Conservation (phyloP, 2,113 vertebrate genomes). For the Sinocyclocheilus anshuiensis region DNA sequence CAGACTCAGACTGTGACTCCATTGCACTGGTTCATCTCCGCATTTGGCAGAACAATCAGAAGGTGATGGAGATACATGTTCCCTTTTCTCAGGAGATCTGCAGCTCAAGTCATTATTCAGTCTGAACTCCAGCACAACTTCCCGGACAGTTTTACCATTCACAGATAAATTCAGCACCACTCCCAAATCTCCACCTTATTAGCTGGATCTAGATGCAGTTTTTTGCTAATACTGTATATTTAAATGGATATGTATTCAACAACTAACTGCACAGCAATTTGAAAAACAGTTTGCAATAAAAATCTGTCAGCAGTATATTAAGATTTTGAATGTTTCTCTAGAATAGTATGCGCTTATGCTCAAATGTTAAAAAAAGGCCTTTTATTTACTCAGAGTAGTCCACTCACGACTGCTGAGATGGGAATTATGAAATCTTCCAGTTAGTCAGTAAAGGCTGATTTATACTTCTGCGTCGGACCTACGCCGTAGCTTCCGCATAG, state of each 20-base stretch:
- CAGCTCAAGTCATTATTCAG: constrained; percentile 29
- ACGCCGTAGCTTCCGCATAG: too few species aligned
- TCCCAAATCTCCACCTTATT: constrained; percentile 1
- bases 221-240: not conserved
- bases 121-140: constrained; percentile 27
- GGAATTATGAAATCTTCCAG: not conserved
- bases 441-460: not conserved
- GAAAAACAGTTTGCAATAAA: not conserved
- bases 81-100: not conserved
- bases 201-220: not conserved
- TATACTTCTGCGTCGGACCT: too few species aligned
- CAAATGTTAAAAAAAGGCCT: not conserved
- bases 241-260: not conserved
- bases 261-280: not conserved
- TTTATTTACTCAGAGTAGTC: not conserved
- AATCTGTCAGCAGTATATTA: not conserved
- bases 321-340: not conserved
- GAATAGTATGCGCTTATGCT: not conserved
- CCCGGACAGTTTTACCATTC: constrained; percentile 9
- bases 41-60: constrained; percentile 30
- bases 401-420: not conserved
- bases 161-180: constrained; percentile 15
- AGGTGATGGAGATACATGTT: constrained; percentile 33
- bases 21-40: not conserved
- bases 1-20: constrained; percentile 8